Conservation (phyloP, 2,797 vertebrate genomes). For the Diceros bicornis region DNA sequence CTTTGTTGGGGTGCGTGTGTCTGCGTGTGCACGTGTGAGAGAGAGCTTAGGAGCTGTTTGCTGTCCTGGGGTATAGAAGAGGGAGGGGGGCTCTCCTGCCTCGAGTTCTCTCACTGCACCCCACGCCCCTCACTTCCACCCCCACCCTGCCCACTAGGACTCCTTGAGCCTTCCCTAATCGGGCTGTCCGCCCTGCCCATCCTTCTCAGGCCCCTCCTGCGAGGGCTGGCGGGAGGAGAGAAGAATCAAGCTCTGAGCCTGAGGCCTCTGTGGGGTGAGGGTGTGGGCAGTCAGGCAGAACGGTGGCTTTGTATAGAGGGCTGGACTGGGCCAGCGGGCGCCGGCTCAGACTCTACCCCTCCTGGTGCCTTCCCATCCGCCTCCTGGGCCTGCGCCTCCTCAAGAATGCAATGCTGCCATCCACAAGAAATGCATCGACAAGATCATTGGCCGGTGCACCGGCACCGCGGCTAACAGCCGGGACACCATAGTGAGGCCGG, state of each 20-base stretch:
- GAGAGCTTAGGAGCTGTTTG: neutral
- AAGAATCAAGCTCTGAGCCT: neutral
- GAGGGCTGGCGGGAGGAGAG: neutral
- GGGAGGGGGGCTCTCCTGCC: neutral
- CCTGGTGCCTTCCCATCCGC: constrained; percentile 37
- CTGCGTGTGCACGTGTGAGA: neutral
- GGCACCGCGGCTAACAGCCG: constrained; percentile 97
- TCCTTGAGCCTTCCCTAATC: neutral
- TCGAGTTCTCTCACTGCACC: neutral
- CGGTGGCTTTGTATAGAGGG: constrained; percentile 79
- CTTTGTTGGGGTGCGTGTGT: neutral
- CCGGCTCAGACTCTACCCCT: constrained; percentile 72
- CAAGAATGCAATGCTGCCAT: constrained; percentile 99
- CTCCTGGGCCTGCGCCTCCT: constrained; percentile 76
- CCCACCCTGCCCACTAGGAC: neutral
- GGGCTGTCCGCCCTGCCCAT: neutral
- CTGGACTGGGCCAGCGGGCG: neutral
- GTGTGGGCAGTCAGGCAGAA: constrained; percentile 78
- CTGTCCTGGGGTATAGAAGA: neutral
- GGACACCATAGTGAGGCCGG: constrained; percentile 92
- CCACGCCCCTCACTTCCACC: neutral
- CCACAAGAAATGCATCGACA: constrained; percentile 99
- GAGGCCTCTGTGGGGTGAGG: constrained; percentile 66
- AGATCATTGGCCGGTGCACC: constrained; percentile 97
- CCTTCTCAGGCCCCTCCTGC: constrained; percentile 7